Percentiles rank a stretch among this genome's conserved stretches.
Evolutionary conservation across 2,797 vertebrate species (phyloP).

Genomic region (Odontamblyopus rebecca): DNA sequence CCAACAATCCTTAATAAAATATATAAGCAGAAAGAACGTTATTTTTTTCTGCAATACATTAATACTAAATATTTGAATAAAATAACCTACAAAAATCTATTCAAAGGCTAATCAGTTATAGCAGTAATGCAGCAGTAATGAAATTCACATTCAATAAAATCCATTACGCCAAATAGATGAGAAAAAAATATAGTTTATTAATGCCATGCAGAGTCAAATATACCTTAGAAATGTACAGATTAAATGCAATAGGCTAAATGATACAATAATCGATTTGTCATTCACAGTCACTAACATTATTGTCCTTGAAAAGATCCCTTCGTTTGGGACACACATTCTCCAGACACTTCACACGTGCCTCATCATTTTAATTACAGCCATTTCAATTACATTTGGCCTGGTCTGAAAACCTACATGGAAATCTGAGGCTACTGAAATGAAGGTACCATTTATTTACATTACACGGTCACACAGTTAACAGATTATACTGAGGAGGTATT

Average conservation of each 20-base stretch:
- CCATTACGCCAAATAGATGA: slow-evolving; percentile 23
- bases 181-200: slow-evolving; percentile 66
- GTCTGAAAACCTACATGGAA: slow-evolving; percentile 64
- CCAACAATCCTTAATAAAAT: not conserved
- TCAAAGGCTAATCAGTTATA: not conserved
- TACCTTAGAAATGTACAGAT: slow-evolving; percentile 56
- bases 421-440: slow-evolving; percentile 42
- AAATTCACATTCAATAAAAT: slow-evolving; percentile 27
- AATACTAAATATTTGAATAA: too few species aligned
- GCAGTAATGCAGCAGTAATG: not conserved
- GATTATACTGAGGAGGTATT: not conserved
- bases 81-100: too few species aligned
- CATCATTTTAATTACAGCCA: slow-evolving; percentile 55
- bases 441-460: slow-evolving; percentile 27
- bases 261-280: slow-evolving; percentile 56
- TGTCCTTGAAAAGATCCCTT: slow-evolving; percentile 35
- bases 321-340: slow-evolving; percentile 28
- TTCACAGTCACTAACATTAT: slow-evolving; percentile 62
- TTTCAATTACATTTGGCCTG: slow-evolving; percentile 57
- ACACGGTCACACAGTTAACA: slow-evolving; percentile 13
- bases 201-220: slow-evolving; percentile 64
- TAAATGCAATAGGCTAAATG: slow-evolving; percentile 34
- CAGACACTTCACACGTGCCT: slow-evolving; percentile 33
- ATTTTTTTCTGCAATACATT: too few species aligned
- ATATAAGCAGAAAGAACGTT: not conserved